Evolutionary conservation across 2,113 vertebrate species (phyloP), one percentile per base, ranked within the genome.

Genomic region (Excalfactoria chinensis): DNA sequence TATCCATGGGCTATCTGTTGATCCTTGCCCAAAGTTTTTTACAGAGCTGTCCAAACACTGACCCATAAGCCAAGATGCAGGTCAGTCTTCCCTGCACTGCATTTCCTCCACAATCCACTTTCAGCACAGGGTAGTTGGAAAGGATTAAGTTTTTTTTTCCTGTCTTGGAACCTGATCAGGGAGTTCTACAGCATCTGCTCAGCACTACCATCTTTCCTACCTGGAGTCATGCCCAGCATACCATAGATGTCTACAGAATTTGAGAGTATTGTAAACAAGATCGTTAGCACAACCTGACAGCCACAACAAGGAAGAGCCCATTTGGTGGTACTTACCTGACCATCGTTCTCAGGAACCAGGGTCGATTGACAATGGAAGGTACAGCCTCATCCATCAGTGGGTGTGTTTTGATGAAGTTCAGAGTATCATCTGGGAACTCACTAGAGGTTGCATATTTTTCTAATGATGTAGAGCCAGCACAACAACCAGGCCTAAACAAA

Each of bases 351-450:
- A 99, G 98, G 96, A 99, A 99, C 99, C 99, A 99, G 5, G 99
- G 99, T 76, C 98, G 98, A 97, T 99, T 99, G 62, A 98, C 96
- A 76, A 99, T 98, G 71, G 99, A 99, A 66, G 99, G 98, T 55
- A 99, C 99, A 1, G 99, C 99, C 95, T 99, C 99, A 0, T 99
- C 99, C 99, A 99, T 99, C 92, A 99, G 97, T 7, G 99, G 99
- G 96, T 99, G 99, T 40, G 98, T 99, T 98, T 99, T 99, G 97
- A 99, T 99, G 96, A 99, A 99, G 97, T 99, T 99, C 93, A 99
- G 97, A 10, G 99, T 99, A 91, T 99, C 99, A 17, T 99, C 99
- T 0, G 99, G 99, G 93, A 99, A 99, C 97, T 99, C 99, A 5
- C 98, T 99, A 97, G 99, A 99, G 21, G 98, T 98, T 89, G 98